phyloP scores from a whole-genome alignment of 2,113 vertebrate species.

The Gambusia holbrooki region DNA sequence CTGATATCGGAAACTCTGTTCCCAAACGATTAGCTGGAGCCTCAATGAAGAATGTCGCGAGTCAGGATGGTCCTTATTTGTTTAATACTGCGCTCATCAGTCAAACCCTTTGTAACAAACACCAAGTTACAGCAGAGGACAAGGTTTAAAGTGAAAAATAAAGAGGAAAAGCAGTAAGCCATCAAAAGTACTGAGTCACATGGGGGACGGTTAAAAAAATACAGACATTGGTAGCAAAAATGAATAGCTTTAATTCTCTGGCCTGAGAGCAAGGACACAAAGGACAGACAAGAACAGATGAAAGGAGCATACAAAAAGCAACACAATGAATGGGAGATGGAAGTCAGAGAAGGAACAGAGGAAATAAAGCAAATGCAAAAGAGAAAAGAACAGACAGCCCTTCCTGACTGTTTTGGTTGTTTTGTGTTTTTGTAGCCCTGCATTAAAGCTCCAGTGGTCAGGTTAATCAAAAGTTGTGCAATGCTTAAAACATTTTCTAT shows the following conservation, averaged over 20 bases:
- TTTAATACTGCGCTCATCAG: background rate
- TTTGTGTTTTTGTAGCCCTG: background rate
- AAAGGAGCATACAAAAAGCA: slow-evolving; percentile 25
- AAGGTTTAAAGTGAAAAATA: background rate
- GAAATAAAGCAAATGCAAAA: slow-evolving; percentile 17
- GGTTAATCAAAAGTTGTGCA: slow-evolving; percentile 5
- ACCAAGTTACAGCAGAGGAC: background rate
- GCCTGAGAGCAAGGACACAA: slow-evolving; percentile 61
- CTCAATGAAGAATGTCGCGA: background rate
- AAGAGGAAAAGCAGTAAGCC: background rate
- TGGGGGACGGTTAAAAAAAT: slow-evolving; percentile 25
- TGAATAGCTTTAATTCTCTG: slow-evolving; percentile 51
- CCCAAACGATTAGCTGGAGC: background rate
- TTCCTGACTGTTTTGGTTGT: background rate
- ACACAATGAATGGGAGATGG: slow-evolving; percentile 33
- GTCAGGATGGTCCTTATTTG: background rate
- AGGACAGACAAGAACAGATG: slow-evolving; percentile 47
- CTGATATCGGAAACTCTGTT: background rate
- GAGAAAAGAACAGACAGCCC: background rate
- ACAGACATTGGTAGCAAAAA: slow-evolving; percentile 35
- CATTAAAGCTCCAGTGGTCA: background rate
- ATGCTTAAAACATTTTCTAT: background rate
- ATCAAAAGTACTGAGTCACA: slow-evolving; percentile 21
- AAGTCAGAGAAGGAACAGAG: slow-evolving; percentile 6
- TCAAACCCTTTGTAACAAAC: too few relatives aligned